Evolutionary conservation across 2,113 vertebrate species (phyloP).

Genomic region (Mesocricetus auratus): DNA sequence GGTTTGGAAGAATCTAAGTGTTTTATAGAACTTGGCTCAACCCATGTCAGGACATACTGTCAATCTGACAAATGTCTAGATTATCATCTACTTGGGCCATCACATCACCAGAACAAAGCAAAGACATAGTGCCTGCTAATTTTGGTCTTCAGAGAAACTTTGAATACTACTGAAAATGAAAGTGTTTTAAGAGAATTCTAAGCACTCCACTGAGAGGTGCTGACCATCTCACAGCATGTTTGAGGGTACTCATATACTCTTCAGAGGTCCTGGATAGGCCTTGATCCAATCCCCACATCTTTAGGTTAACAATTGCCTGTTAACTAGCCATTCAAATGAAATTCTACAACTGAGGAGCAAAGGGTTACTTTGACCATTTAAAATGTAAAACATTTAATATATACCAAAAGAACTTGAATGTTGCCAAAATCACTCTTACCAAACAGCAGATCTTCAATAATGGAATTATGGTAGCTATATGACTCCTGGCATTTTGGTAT

Average conservation of each 20-base stretch:
- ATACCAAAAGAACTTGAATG: neutral
- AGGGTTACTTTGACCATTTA: constrained; percentile 8
- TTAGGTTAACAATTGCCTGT: neutral
- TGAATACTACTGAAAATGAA: neutral
- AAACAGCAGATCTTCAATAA: neutral
- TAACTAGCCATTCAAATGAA: neutral
- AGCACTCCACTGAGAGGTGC: neutral
- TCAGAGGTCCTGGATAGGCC: neutral
- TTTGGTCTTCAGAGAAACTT: constrained; percentile 51
- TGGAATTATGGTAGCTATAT: neutral
- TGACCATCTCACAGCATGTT: neutral
- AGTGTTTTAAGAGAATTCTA: neutral
- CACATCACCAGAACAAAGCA: constrained; percentile 10
- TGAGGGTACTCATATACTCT: neutral
- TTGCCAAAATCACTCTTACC: neutral
- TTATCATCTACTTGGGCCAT: neutral
- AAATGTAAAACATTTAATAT: constrained; percentile 26
- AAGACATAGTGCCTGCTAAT: neutral
- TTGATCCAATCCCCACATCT: neutral
- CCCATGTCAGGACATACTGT: neutral
- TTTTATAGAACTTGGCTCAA: neutral
- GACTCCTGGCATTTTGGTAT: neutral
- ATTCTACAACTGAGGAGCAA: constrained; percentile 31
- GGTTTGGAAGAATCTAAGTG: constrained; percentile 8
- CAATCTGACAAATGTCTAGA: neutral